Evolutionary conservation across 2,888 invertebrate genomes (phyloP), one percentile per base, ranked within the genome.

Genomic region (Sarcophaga caerulescens): DNA sequence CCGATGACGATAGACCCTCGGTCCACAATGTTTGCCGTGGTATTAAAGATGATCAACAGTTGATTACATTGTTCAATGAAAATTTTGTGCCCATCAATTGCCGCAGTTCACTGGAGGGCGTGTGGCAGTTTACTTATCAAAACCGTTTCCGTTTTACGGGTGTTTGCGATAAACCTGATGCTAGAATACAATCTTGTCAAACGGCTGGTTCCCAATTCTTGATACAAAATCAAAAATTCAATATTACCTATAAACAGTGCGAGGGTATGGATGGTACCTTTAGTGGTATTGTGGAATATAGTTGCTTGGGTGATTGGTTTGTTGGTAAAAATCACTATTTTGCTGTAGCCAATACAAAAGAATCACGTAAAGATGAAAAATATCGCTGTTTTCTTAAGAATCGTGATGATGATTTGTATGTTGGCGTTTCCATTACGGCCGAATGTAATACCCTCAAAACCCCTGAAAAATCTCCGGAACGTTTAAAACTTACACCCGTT

Each of bases 301-400:
- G 97, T 92, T 98, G 98, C 91, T 94, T 98, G 85, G 98, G 98
- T 1, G 98, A 98, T 94, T 98, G 98, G 98, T 98, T 98, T 93
- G 96, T 98, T 44, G 97, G 96, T 17, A 98, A 98, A 91, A 98
- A 99, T 93, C 98, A 98, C 91, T 99, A 97, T 93, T 98, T 99
- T 93, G 99, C 98, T 78, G 98, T 99, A n/a, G 98, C 98, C 10
- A 99, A 99, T 91, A 98, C 98, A 0, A 98, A 98, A 90, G 98
- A 99, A 93, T 98, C 98, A 10, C 95, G 98, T 89, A 97, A 97
- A 92, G 98, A 99, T 93, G 98, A 99, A 92, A 97, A 97, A 91
- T 99, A 98, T 92, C 95, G 99, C 62, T 99, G 99, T 92, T 98
- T 99, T 93, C 94, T 98, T 69, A 97, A 97, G 91, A 98, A 98